Percentiles rank a stretch among this genome's conserved stretches.
phyloP scores from a whole-genome alignment of 2,888 invertebrate species.

The Spisula subtruncata region DNA sequence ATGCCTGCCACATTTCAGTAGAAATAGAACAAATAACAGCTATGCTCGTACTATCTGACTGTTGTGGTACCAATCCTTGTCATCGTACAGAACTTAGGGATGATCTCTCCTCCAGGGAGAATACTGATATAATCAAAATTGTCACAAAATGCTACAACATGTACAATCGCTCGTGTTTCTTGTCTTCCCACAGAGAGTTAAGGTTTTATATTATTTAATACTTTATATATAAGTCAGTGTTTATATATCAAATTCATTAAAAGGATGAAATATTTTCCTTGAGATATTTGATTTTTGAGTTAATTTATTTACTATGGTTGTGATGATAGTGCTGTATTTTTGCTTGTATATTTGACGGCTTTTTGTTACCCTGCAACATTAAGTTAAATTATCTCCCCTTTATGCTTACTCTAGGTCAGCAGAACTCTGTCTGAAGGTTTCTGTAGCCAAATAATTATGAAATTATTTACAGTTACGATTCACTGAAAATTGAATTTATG shows the following conservation, averaged over 20 bases:
- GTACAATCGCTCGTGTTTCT: neutral
- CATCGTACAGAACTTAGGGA: neutral
- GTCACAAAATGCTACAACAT: conserved; percentile 17
- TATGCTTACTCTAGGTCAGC: conserved; percentile 12
- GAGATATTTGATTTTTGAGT: conserved; percentile 13
- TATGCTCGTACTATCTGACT: too few species aligned
- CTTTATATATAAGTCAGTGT: neutral
- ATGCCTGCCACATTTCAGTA: too few species aligned
- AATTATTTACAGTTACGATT: neutral
- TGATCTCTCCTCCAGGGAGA: too few species aligned
- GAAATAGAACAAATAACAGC: too few species aligned
- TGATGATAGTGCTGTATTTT: conserved; percentile 47
- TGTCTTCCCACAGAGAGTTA: neutral
- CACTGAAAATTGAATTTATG: neutral
- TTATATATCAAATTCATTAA: neutral
- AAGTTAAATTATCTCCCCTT: neutral
- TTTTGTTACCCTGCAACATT: neutral
- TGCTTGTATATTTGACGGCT: conserved; percentile 38
- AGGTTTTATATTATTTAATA: neutral
- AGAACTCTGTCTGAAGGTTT: too few species aligned
- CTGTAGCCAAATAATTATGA: neutral
- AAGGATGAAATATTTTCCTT: neutral
- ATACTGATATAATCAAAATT: conserved; percentile 8
- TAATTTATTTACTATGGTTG: conserved; percentile 50
- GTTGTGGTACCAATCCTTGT: neutral